phyloP scores from a whole-genome alignment of 30 jellyfish, hydroid and myxozoan species.

The Pelagia noctiluca region DNA sequence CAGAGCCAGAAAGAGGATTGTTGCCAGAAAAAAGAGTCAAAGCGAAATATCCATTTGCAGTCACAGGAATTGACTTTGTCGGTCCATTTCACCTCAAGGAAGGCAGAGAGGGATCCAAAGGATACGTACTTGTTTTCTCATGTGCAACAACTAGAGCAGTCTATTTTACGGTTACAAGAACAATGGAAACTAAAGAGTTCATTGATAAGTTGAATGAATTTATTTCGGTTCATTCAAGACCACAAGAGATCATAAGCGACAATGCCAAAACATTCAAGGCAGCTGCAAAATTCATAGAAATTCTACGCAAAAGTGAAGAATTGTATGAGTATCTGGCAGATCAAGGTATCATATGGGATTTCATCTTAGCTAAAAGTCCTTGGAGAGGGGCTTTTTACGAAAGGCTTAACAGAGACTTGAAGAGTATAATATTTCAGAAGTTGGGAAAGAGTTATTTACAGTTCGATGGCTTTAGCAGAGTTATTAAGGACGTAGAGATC shows the following conservation, averaged over 20 bases:
- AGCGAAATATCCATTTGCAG: slow-evolving; percentile 11
- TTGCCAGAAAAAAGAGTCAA: not conserved
- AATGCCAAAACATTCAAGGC: slow-evolving; percentile 27
- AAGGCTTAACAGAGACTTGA: slow-evolving; percentile 55
- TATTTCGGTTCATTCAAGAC: not conserved
- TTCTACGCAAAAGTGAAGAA: not conserved
- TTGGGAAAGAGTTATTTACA: slow-evolving; percentile 56
- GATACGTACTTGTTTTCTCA: slow-evolving; percentile 4
- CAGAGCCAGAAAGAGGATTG: not conserved
- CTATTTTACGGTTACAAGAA: not conserved
- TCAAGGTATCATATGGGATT: not conserved
- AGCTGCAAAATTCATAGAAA: not conserved
- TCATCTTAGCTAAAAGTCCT: slow-evolving; percentile 32
- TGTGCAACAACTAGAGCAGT: slow-evolving; percentile 14
- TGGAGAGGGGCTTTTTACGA: slow-evolving; percentile 62
- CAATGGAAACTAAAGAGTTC: not conserved
- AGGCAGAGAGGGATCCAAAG: not conserved
- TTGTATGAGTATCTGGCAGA: slow-evolving; percentile 11
- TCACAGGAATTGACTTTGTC: slow-evolving; percentile 14
- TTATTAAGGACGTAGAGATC: slow-evolving; percentile 41
- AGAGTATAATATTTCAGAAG: slow-evolving; percentile 32
- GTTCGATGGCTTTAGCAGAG: slow-evolving; percentile 33
- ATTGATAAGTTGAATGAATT: not conserved
- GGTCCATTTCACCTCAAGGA: slow-evolving; percentile 13
- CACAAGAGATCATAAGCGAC: not conserved